phyloP scores from a whole-genome alignment of 2,113 vertebrate species.

The Pseudorhombus dupliciocellatus region DNA sequence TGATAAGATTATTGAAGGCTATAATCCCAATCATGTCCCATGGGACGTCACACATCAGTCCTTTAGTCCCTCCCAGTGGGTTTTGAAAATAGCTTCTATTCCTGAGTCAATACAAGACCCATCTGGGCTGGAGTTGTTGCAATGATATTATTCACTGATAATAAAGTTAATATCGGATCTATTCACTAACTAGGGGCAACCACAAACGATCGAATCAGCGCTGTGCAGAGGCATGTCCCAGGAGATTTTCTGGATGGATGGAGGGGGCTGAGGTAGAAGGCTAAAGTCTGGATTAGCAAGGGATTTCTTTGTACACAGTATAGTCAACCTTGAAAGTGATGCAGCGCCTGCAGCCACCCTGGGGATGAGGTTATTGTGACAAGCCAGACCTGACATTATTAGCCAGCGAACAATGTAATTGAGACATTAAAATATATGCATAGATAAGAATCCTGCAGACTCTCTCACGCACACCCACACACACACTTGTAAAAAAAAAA shows the following conservation, averaged over 20 bases:
- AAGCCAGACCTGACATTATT: constrained; percentile 8
- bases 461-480: constrained; percentile 7
- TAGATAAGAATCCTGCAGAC: constrained; percentile 6
- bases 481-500: neutral
- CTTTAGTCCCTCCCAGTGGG: constrained; percentile 7
- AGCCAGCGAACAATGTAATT: constrained; percentile 3
- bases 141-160: no score
- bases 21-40: constrained; percentile 1
- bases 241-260: constrained; percentile 34
- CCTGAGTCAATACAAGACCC: neutral
- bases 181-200: neutral
- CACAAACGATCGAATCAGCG: neutral
- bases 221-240: constrained; percentile 12
- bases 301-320: constrained; percentile 20
- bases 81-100: constrained; percentile 4
- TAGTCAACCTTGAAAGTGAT: constrained; percentile 38
- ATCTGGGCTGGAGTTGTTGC: neutral
- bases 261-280: constrained; percentile 10
- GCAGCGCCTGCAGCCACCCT: neutral
- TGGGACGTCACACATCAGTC: neutral
- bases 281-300: constrained; percentile 47
- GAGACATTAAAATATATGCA: constrained; percentile 9
- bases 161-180: neutral
- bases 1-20: neutral
- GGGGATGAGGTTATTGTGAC: constrained; percentile 11